Base-by-base conservation (phyloP, 2,888 invertebrate genomes). In the Scaptomyza parva region DNA sequence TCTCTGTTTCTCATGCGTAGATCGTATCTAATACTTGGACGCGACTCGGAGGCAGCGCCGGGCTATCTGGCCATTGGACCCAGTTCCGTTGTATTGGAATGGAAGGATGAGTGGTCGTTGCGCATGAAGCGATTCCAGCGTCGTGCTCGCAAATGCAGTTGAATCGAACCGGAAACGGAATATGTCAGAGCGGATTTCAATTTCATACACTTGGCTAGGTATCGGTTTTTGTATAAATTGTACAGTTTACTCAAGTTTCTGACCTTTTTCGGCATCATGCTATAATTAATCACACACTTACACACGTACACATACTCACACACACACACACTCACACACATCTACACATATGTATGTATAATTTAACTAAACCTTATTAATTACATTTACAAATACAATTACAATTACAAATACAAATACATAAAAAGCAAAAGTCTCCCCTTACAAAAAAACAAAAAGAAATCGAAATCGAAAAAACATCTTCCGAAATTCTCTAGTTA, bases 141-240 rank as follows among this genome's bases (percentile, higher is more conserved):
- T 70, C 88, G 91, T 47, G 91, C 90, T 40, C 91, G 90, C 70
- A 91, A 91, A 90, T 91, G 90, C 85, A 91, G 90, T 90, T 91
- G 91, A 91, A 91, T 91, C 91, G 91, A 91, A 83, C 91, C 90
- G 91, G 89, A 91, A 90, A 89, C 90, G 89, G 90, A 90, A 84
- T 91, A 89, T 88, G 86, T 90, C 89, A 91, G 84, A 88, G 81
- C 90, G 80, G 91, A 91, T 86, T 91, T 88, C 89, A 90, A 88
- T 89, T 91, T 90, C 89, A 88, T 90, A 83, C 85, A 90, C 79
- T 88, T 91, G 89, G 89, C 90, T 84, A 88, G 89, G 86, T 90
- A 90, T 90, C 88, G 88, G 88, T 88, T 91, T 86, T 87, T 91
- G 91, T 91, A 91, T 91, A 91, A 91, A 91, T 86, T 91, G 90